Evolutionary conservation across 64 coral and sea anemone species (phyloP).

Genomic region (Stylophora pistillata): DNA sequence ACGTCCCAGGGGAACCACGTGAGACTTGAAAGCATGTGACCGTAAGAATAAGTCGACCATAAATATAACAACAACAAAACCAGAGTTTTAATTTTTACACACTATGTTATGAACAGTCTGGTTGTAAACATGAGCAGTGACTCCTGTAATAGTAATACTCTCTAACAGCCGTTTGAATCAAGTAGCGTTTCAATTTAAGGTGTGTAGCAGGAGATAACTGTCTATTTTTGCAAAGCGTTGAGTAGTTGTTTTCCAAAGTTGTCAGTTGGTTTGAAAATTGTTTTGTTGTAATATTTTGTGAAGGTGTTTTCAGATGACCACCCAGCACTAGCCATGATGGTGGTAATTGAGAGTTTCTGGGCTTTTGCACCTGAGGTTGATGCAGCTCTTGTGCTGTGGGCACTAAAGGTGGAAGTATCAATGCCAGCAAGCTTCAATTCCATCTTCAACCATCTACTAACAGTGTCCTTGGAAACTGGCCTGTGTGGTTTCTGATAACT

Average conservation of each 20-base stretch:
- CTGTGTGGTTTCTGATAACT: slow-evolving; percentile 37
- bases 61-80: too few relatives aligned
- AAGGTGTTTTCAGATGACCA: slow-evolving; percentile 55
- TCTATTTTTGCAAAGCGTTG: slow-evolving; percentile 27
- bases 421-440: slow-evolving; percentile 50
- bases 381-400: slow-evolving; percentile 65
- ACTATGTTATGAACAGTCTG: too few relatives aligned
- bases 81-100: too few relatives aligned
- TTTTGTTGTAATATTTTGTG: slow-evolving; percentile 53
- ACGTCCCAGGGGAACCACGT: too few relatives aligned
- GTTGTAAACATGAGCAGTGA: too few relatives aligned
- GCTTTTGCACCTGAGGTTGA: slow-evolving; percentile 28
- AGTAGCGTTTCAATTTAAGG: too few relatives aligned
- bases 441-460: slow-evolving; percentile 44
- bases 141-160: too few relatives aligned
- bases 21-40: too few relatives aligned
- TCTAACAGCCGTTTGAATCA: too few relatives aligned
- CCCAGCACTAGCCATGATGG: slow-evolving; percentile 43
- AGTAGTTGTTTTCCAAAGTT: slow-evolving; percentile 58
- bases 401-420: slow-evolving; percentile 49
- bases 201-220: too few relatives aligned
- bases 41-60: too few relatives aligned
- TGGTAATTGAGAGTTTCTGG: slow-evolving; percentile 31
- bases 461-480: slow-evolving; percentile 49
- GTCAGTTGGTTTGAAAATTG: slow-evolving; percentile 24